Evolutionary conservation across 2,888 invertebrate genomes (phyloP).

Genomic region (Sinopyrophorus schimmeli): DNA sequence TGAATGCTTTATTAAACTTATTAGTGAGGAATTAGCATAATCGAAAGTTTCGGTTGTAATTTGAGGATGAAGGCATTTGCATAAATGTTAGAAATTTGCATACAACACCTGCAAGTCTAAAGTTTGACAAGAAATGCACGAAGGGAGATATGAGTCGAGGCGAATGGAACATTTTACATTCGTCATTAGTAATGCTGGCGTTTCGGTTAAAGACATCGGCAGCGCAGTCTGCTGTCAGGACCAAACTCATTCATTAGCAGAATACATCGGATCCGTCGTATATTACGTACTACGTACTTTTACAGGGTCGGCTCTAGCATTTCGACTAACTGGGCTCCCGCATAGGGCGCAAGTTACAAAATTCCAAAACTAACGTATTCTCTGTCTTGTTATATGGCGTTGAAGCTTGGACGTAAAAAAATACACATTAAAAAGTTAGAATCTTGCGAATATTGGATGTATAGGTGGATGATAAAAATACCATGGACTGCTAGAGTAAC

Average conservation of each 20-base stretch:
- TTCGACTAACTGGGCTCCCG: too few relatives aligned
- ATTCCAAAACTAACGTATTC: too few relatives aligned
- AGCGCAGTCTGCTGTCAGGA: constrained; percentile 16
- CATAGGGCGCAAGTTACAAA: too few relatives aligned
- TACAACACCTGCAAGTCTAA: constrained; percentile 20
- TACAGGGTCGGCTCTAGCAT: too few relatives aligned
- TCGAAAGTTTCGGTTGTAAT: constrained; percentile 19
- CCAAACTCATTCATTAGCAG: constrained; percentile 15
- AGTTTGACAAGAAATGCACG: constrained; percentile 9
- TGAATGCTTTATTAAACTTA: constrained; percentile 16
- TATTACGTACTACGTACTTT: too few relatives aligned
- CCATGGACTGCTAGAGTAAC: too few relatives aligned
- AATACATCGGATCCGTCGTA: constrained; percentile 9
- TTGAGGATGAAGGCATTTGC: constrained; percentile 15
- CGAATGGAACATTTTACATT: constrained; percentile 8
- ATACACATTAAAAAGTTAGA: too few relatives aligned
- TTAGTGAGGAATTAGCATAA: constrained; percentile 15
- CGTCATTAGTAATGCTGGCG: constrained; percentile 14
- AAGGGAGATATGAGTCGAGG: too few relatives aligned
- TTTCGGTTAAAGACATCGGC: constrained; percentile 11
- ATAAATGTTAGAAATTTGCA: constrained; percentile 22
- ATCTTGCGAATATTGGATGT: too few relatives aligned
- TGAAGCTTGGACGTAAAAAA: too few relatives aligned
- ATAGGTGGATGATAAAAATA: too few relatives aligned
- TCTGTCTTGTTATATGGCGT: too few relatives aligned